These are phyloP conservation scores for Proctacanthus coquilletti DNA, from an alignment of 1,140 invertebrate species.

Conservation along the genomic window DNA sequence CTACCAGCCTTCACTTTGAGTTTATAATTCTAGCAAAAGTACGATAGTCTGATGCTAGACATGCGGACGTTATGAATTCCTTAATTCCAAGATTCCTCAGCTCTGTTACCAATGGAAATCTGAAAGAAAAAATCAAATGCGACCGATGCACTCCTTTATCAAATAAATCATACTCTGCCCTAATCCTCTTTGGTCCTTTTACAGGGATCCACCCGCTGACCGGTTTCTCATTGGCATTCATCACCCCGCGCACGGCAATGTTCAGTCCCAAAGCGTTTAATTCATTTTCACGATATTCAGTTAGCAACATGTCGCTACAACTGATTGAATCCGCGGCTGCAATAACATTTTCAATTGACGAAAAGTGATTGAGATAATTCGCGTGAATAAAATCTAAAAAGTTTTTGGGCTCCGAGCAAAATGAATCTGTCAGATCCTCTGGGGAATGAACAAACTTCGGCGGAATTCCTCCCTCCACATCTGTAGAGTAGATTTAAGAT, in stretches of 20 bases:
- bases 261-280: conserved; percentile 36
- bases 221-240: conserved; percentile 50
- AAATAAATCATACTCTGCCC: conserved; percentile 11
- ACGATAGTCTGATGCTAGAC: neutral
- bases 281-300: conserved; percentile 47
- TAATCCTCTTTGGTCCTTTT: conserved; percentile 36
- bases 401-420: conserved; percentile 41
- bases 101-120: neutral
- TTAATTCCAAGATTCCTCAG: neutral
- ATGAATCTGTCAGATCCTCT: conserved; percentile 44
- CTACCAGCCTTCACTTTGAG: neutral
- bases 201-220: conserved; percentile 55
- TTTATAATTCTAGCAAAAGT: neutral
- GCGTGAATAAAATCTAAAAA: conserved; percentile 53
- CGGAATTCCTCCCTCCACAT: conserved; percentile 6
- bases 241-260: conserved; percentile 45
- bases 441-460: conserved; percentile 41
- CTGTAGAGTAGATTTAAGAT: neutral
- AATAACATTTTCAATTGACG: conserved; percentile 37
- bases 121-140: neutral
- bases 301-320: conserved; percentile 42
- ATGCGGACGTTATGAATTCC: neutral
- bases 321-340: conserved; percentile 42
- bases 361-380: conserved; percentile 57
- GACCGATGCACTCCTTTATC: neutral